Conservation (phyloP, 1,140 invertebrate species). For the Centruroides vittatus region DNA sequence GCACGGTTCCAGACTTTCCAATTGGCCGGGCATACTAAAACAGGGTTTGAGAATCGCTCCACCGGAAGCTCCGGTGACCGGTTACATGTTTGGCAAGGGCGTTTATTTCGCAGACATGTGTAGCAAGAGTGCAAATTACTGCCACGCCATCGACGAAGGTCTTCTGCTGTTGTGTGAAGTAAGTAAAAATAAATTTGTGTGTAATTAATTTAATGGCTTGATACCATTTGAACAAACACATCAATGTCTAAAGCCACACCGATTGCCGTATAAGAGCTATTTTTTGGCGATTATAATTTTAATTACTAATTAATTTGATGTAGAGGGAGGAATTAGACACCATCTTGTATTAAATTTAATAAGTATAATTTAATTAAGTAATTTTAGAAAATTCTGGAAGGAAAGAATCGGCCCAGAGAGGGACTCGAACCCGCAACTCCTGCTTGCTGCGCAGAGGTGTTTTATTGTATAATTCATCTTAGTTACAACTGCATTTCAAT, state of each 20-base stretch:
- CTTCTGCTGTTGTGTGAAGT: constrained; percentile 41
- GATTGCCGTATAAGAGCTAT: too few species aligned
- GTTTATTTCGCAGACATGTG: constrained; percentile 48
- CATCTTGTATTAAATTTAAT: too few species aligned
- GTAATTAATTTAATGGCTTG: background rate
- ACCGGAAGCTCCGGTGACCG: constrained; percentile 35
- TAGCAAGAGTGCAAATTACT: constrained; percentile 48
- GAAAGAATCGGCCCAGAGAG: background rate
- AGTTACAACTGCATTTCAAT: too few species aligned
- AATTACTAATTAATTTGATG: too few species aligned
- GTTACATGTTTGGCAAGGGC: constrained; percentile 43
- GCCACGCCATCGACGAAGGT: constrained; percentile 15
- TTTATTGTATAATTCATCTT: too few species aligned
- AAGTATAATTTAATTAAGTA: too few species aligned
- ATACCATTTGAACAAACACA: too few species aligned
- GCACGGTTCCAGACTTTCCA: constrained; percentile 43
- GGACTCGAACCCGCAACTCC: background rate
- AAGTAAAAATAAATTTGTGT: background rate
- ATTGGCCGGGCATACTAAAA: constrained; percentile 42
- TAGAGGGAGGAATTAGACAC: too few species aligned
- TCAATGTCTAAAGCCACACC: too few species aligned
- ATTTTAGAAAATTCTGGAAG: background rate
- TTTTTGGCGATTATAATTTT: too few species aligned
- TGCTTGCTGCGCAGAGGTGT: background rate
- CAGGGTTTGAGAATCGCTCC: constrained; percentile 44